Base-by-base conservation (phyloP, 2,113 vertebrate species). In the Sigmodon hispidus region DNA sequence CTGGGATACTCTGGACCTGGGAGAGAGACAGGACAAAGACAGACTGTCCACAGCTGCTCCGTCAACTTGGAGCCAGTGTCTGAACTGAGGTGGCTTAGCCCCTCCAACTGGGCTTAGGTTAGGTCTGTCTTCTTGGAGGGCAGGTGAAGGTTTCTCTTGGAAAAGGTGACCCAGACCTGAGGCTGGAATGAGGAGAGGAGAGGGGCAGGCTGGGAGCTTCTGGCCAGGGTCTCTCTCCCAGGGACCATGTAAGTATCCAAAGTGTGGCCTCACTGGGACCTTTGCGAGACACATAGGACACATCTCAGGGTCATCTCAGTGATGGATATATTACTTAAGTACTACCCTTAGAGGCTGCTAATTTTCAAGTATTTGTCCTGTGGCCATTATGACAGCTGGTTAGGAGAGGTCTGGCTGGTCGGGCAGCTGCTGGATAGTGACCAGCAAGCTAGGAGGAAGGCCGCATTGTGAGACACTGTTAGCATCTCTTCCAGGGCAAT, bases 391-490 rank as follows among this genome's bases (percentile, higher is more conserved):
- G 1, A 55, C 79, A 72, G 36, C 31, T 77, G 48, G 75, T 75
- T 24, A n/a, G 24, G n/a, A 52, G n/a, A 59, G 36, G 13, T 52
- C 3, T n/a, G 4, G 22, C 36, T 1, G 59, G 61, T 59, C 29
- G 50, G 1, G 72, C 21, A 80, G 57, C 15, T 6, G 11, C 5
- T 61, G 81, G 15, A 26, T 17, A 65, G 22, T 59, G 22, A 1
- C 80, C 65, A 34, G 45, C 4, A 36, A 26, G 31, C 34, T 77
- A 21, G 7, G 3, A 1, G 31, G 29, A 55, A 55, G 36, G 5
- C 10, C 17, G 1, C 10, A 10, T 6, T 31, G 3, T 0, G 5
- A 48, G 9, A 10, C 1, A 19, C 36, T 59, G 0, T 15, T 21
- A 50, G 15, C 43, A 24, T 17, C n/a, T 55, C 17, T 34, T 2